These are phyloP conservation scores for Empis stercorea DNA, from an alignment of 2,888 invertebrate species.

Conservation along the genomic window DNA sequence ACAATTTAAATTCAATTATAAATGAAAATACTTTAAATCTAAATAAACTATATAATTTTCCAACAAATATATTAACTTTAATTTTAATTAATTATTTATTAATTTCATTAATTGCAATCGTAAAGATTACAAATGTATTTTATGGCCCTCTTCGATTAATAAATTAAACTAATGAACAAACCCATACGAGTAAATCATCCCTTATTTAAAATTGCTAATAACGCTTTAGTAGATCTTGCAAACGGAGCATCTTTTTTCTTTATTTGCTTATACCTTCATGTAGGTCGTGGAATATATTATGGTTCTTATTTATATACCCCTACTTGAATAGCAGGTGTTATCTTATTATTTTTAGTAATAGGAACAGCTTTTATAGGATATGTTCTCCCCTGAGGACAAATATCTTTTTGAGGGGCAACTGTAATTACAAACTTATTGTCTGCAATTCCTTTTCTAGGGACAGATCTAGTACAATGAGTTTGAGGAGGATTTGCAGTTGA, in stretches of 20 bases:
- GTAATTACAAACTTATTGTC: slow-evolving; percentile 67
- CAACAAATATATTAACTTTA: slow-evolving; percentile 39
- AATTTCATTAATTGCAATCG: slow-evolving; percentile 43
- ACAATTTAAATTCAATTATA: slow-evolving; percentile 21
- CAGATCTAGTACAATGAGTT: slow-evolving; percentile 50
- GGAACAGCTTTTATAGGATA: slow-evolving; percentile 65
- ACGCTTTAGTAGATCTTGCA: slow-evolving; percentile 46
- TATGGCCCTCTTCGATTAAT: slow-evolving; percentile 41
- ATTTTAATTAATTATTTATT: slow-evolving; percentile 47
- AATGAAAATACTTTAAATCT: slow-evolving; percentile 38
- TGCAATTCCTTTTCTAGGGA: slow-evolving; percentile 55
- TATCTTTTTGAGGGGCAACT: slow-evolving; percentile 68
- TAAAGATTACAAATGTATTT: slow-evolving; percentile 44
- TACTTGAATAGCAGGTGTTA: slow-evolving; percentile 52
- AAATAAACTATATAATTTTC: slow-evolving; percentile 42
- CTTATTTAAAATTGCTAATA: slow-evolving; percentile 45
- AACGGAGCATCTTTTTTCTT: slow-evolving; percentile 64
- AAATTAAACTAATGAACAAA: slow-evolving; percentile 38
- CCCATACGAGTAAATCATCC: slow-evolving; percentile 38
- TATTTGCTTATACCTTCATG: slow-evolving; percentile 54
- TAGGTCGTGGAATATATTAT: slow-evolving; percentile 51
- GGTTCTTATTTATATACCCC: slow-evolving; percentile 40
- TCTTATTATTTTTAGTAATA: slow-evolving; percentile 55
- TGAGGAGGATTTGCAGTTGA: slow-evolving; percentile 65
- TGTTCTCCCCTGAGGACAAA: slow-evolving; percentile 67